phyloP scores from a whole-genome alignment of 2,888 invertebrate genomes.

The Pterostichus madidus region DNA sequence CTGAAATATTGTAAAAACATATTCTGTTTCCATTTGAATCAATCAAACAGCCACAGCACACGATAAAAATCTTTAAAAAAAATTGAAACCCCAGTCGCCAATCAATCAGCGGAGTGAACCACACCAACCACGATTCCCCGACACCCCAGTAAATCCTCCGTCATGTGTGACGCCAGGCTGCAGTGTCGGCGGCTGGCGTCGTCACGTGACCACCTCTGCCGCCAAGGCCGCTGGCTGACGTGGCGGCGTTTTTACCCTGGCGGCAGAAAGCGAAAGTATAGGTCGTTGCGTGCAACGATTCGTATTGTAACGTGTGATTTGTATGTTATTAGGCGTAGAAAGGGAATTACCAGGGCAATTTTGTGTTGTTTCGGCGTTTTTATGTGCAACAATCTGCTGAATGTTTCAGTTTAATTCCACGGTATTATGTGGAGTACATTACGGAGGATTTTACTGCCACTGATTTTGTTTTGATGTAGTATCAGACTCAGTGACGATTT shows the following conservation, averaged over 20 bases:
- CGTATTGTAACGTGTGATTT: slow-evolving; percentile 56
- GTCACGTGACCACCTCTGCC: slow-evolving; percentile 32
- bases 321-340: slow-evolving; percentile 57
- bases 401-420: slow-evolving; percentile 44
- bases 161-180: not conserved
- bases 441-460: not conserved
- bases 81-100: not conserved
- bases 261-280: slow-evolving; percentile 44
- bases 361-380: slow-evolving; percentile 54
- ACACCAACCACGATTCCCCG: too few relatives aligned
- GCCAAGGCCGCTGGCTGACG: slow-evolving; percentile 46
- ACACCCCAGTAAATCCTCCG: slow-evolving; percentile 1
- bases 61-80: slow-evolving; percentile 28
- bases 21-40: not conserved
- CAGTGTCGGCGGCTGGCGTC: not conserved
- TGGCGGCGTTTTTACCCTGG: slow-evolving; percentile 10
- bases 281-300: slow-evolving; percentile 40
- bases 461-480: slow-evolving; percentile 16
- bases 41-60: not conserved
- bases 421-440: slow-evolving; percentile 18
- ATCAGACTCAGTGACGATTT: not conserved
- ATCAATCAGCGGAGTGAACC: slow-evolving; percentile 6
- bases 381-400: slow-evolving; percentile 57
- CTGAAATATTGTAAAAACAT: not conserved
- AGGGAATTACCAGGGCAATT: slow-evolving; percentile 55